Percentiles rank a stretch among this genome's conserved stretches.
Evolutionary conservation across 2,888 invertebrate species (phyloP).

Genomic region (Pherbina coryleti): DNA sequence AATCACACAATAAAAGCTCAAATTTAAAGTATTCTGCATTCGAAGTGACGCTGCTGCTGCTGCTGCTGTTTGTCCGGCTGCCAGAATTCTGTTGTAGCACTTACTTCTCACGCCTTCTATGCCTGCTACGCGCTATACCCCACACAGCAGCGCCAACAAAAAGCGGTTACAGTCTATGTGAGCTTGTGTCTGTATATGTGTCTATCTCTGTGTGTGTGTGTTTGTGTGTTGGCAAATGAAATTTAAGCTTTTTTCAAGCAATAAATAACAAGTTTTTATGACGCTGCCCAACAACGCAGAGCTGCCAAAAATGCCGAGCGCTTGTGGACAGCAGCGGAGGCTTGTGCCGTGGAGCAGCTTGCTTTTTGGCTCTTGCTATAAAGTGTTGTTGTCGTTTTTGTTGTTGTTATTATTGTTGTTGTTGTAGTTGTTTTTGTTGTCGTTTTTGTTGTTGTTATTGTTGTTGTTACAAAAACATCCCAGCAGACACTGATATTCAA

Average conservation of each 20-base stretch:
- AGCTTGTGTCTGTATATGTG: neutral
- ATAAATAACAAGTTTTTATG: slow-evolving; percentile 64
- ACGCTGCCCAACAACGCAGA: slow-evolving; percentile 45
- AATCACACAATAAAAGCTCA: neutral
- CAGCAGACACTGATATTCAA: slow-evolving; percentile 4
- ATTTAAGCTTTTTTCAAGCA: slow-evolving; percentile 64
- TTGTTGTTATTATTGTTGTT: slow-evolving; percentile 3
- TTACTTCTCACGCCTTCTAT: neutral
- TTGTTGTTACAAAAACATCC: neutral
- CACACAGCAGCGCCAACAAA: neutral
- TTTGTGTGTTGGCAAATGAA: slow-evolving; percentile 59
- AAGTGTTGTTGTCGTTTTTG: neutral
- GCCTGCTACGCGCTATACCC: neutral
- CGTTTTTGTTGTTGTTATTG: neutral
- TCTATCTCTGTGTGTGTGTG: neutral
- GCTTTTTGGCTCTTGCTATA: too few species aligned
- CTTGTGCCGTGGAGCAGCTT: too few species aligned
- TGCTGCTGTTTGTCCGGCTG: too few species aligned
- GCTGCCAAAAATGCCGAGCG: neutral
- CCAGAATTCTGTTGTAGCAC: neutral
- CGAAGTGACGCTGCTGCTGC: too few species aligned
- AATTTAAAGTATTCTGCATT: too few species aligned
- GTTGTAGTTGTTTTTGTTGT: neutral
- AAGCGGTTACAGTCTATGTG: neutral
- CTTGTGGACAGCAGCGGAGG: too few species aligned